A percentile compares a stretch with the other conserved stretches of the same genome.
These are phyloP conservation scores for Centroberyx gerrardi DNA, from an alignment of 2,797 vertebrate genomes.

Conservation along the genomic window DNA sequence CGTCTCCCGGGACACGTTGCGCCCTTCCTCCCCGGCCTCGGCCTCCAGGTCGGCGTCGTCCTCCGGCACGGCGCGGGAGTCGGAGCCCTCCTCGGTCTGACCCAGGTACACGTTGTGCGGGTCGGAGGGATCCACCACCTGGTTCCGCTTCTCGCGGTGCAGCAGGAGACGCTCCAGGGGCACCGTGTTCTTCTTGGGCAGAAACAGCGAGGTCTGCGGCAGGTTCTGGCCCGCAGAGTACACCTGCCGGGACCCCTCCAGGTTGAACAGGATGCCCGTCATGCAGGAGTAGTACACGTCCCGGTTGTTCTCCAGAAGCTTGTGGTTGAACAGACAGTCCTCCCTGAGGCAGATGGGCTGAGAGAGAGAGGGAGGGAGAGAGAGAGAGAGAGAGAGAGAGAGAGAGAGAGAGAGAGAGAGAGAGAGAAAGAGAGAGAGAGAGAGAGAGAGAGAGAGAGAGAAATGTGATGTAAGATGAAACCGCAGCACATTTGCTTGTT, in stretches of 20 bases:
- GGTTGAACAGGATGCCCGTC: conserved; percentile 90
- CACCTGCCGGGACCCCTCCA: conserved; percentile 89
- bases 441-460: too few species aligned
- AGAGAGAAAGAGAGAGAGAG: too few species aligned
- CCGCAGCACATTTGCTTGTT: too few species aligned
- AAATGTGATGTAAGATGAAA: not conserved
- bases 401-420: too few species aligned
- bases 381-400: too few species aligned
- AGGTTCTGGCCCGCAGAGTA: conserved; percentile 87
- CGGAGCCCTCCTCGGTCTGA: conserved; percentile 76
- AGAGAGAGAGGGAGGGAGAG: not conserved
- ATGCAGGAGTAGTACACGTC: conserved; percentile 92
- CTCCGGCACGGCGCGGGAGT: conserved; percentile 81
- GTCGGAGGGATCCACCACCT: conserved; percentile 77
- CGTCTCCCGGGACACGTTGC: conserved; percentile 81
- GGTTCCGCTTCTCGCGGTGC: conserved; percentile 89
- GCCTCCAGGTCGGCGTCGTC: conserved; percentile 74
- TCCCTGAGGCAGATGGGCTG: conserved; percentile 89
- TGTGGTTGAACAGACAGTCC: conserved; percentile 92
- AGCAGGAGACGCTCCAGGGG: conserved; percentile 90
- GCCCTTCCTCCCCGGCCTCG: conserved; percentile 73
- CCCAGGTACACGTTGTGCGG: conserved; percentile 70
- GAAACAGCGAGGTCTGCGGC: conserved; percentile 92
- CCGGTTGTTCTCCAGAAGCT: conserved; percentile 92
- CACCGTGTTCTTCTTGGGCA: conserved; percentile 92